Base-by-base conservation (phyloP, 1,140 invertebrate genomes). In the Neelides sp. region DNA sequence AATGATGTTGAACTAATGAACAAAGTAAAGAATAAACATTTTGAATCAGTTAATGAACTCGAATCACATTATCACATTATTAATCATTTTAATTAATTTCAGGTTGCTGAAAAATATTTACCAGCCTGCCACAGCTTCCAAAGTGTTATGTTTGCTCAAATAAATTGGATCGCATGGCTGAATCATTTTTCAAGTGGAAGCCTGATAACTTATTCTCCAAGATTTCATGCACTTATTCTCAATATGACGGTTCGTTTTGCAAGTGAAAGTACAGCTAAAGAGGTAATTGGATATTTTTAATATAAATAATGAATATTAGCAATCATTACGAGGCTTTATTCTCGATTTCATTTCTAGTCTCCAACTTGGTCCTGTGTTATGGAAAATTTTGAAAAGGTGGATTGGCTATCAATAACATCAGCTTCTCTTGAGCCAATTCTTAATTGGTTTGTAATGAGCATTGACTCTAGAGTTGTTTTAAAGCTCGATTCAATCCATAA, bases 361-460 rank as follows among this genome's bases (percentile, higher is more conserved):
- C 68, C 73, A 17, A 72, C 65, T 63, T 75, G 48, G 56, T 64
- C 68, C 30, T 69, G 65, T 49, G 70, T 79, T 22, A 66, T 85
- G 3, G 66, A 72, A 19, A 74, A 78, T 54, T 75, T 79, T 7
- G 75, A 80, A 60, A 71, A 68, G 45, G 81, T 80, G 64, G 70
- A 78, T 1, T 87, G 83, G 83, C 70, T 77, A 51, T 63, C 76
- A 27, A 66, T 86, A 5, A 80, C 81, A 51, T 74, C 76, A n/a
- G 65, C 66, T 8, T 72, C 73, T 22, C 78, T 78, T 55, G 79
- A 83, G 61, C 73, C 76, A 44, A 71, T 83, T 17, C 71, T 82
- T 45, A 82, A 82, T 61, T 85, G 82, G 82, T 80, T 82, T 54
- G 74, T 85, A 2, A 80, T 79, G 72, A 79, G 77, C 40, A 80